Base-by-base conservation (phyloP, 2,888 invertebrate species). In the Eledona agricola region DNA sequence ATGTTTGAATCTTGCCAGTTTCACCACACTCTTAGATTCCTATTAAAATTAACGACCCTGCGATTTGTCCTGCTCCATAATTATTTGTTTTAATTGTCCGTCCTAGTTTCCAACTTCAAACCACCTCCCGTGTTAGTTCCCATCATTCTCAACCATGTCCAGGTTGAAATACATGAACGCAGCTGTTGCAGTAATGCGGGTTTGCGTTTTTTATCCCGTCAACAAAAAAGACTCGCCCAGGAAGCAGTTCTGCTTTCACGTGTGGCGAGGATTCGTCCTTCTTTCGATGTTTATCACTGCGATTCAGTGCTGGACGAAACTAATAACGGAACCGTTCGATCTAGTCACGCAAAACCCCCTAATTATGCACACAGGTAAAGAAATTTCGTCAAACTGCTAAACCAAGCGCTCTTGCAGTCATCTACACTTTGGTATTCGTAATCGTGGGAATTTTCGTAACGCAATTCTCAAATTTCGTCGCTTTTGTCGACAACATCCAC, bases 171-270 rank as follows among this genome's bases (percentile, higher is more conserved):
- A n/a, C n/a, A n/a, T n/a, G n/a, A n/a, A n/a, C n/a, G n/a, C n/a
- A n/a, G n/a, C n/a, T n/a, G n/a, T n/a, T n/a, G n/a, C n/a, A n/a
- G n/a, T n/a, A n/a, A n/a, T n/a, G n/a, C n/a, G n/a, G n/a, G n/a
- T n/a, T n/a, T n/a, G n/a, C n/a, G 17, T 19, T 9, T 19, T 32
- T 5, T 32, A 32, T 7, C 32, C 32, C 3, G 15, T 32, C 2
- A 15, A 32, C 17, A 17, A 5, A 2, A 4, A 16, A 17, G 17
- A 32, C 10, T 32, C 19, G 3, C 7, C 5, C 2, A 4, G 11
- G n/a, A 17, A 17, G 17, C 11, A 17, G 15, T 4, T 7, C 9
- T n/a, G 5, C 13, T 16, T 13, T 9, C 17, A 9, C 12, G 4
- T 16, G 7, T 32, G 32, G 32, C 1, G 3, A 1, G 9, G 6